phyloP scores from a whole-genome alignment of 2,797 vertebrate genomes.

The Onychomys arenicola region DNA sequence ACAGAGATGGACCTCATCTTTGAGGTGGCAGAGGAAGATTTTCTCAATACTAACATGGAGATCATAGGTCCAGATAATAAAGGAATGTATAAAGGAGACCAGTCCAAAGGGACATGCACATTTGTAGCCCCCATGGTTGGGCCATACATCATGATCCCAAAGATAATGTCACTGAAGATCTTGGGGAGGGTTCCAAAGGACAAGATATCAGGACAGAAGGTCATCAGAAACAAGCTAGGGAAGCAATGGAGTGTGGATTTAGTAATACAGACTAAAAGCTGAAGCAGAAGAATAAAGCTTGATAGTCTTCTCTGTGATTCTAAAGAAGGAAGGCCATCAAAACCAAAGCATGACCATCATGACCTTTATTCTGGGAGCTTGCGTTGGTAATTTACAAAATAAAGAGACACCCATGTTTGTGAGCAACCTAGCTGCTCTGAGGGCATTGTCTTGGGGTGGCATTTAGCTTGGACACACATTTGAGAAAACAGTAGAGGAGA shows the following conservation, averaged over 20 bases:
- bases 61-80: constrained; percentile 98
- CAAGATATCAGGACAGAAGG: constrained; percentile 99
- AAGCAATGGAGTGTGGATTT: background rate
- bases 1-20: constrained; percentile 99
- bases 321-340: constrained; percentile 16
- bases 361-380: background rate
- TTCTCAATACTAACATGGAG: constrained; percentile 98
- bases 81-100: constrained; percentile 97
- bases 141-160: constrained; percentile 98
- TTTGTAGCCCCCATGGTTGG: constrained; percentile 98
- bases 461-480: background rate
- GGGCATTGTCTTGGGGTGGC: background rate
- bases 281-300: constrained; percentile 22
- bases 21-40: constrained; percentile 97
- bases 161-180: constrained; percentile 98
- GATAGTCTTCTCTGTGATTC: background rate
- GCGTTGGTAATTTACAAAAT: background rate
- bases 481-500: background rate
- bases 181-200: constrained; percentile 96
- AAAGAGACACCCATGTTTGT: background rate
- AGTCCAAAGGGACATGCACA: constrained; percentile 97
- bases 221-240: constrained; percentile 91
- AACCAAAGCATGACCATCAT: background rate
- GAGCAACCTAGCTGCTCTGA: background rate
- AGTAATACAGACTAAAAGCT: background rate